Evolutionary conservation across 2,797 vertebrate species (phyloP).

Genomic region (Antennarius maculatus): DNA sequence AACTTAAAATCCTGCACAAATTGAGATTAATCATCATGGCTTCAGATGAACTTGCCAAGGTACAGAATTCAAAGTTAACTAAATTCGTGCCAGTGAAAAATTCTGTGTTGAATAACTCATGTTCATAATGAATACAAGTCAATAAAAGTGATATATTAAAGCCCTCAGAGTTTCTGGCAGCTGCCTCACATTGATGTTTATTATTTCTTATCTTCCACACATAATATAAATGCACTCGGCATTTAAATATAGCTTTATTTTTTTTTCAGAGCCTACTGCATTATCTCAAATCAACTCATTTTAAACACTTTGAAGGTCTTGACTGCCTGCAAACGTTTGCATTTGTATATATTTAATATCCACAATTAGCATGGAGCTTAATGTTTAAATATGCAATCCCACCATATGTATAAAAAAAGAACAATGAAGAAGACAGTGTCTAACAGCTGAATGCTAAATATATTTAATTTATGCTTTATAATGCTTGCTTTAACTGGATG

Average conservation of each 20-base stretch:
- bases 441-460: slow-evolving; percentile 1
- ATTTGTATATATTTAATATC: not conserved
- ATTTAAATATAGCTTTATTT: not conserved
- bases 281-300: not conserved
- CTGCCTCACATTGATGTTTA: not conserved
- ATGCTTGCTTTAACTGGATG: slow-evolving; percentile 18
- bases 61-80: too few species aligned
- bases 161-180: slow-evolving; percentile 13
- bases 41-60: too few species aligned
- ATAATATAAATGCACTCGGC: slow-evolving; percentile 19
- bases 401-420: not conserved
- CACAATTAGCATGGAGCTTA: not conserved
- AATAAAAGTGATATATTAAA: not conserved
- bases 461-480: slow-evolving; percentile 3
- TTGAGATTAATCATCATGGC: too few species aligned
- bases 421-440: not conserved
- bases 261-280: not conserved
- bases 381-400: not conserved
- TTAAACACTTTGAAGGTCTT: not conserved
- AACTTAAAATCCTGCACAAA: too few species aligned
- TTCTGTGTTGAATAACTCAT: too few species aligned
- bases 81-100: too few species aligned
- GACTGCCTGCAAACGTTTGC: not conserved
- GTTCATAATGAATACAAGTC: not conserved
- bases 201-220: not conserved